Evolutionary conservation across 2,797 vertebrate species (phyloP).

Genomic region (Hephaestus fuliginosus): DNA sequence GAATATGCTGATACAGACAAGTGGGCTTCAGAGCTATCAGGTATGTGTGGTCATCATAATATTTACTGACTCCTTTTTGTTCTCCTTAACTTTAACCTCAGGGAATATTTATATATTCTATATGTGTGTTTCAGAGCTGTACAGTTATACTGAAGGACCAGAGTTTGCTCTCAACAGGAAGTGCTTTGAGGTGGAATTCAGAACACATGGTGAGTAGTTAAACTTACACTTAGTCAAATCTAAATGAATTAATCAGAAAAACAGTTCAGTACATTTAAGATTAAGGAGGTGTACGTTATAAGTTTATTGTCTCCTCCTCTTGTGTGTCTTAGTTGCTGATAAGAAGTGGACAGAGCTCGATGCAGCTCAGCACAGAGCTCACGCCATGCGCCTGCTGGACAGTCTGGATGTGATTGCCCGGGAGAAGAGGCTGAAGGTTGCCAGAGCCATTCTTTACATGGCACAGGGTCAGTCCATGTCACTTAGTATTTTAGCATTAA

Average conservation of each 20-base stretch:
- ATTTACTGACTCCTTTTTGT: not conserved
- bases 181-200: constrained; percentile 97
- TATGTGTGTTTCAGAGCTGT: constrained; percentile 89
- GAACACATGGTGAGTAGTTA: constrained; percentile 86
- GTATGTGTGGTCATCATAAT: constrained; percentile 74
- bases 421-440: constrained; percentile 92
- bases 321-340: constrained; percentile 87
- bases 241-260: not conserved
- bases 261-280: not conserved
- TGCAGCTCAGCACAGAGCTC: constrained; percentile 91
- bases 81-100: not conserved
- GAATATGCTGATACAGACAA: constrained; percentile 96
- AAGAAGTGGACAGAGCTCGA: constrained; percentile 94
- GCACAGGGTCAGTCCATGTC: constrained; percentile 89
- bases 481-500: not conserved
- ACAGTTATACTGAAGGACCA: constrained; percentile 98
- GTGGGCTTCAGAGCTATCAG: constrained; percentile 95
- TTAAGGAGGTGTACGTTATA: not conserved
- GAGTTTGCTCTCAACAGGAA: constrained; percentile 96
- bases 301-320: constrained; percentile 5
- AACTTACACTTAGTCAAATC: not conserved
- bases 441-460: constrained; percentile 95
- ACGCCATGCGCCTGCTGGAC: constrained; percentile 95
- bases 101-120: not conserved
- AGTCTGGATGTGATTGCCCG: constrained; percentile 94